Evolutionary conservation across 2,113 vertebrate species (phyloP), one percentile per base, ranked within the genome.

Genomic region (Dicaeum eximium): DNA sequence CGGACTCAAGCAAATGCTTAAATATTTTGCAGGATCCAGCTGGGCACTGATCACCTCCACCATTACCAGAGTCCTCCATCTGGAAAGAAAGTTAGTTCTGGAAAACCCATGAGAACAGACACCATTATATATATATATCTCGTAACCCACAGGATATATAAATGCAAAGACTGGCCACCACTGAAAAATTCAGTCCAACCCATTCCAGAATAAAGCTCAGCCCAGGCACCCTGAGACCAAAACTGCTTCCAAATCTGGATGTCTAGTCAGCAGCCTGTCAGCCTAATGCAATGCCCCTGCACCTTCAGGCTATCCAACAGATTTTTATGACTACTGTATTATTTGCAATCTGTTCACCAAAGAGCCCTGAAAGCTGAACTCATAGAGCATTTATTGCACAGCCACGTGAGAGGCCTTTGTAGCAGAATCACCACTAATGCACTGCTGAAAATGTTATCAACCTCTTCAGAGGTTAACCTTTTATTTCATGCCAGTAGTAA

Each of bases 11-110:
- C n/a, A 88, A 85, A 91, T 47, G 54, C 88, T 88, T 93, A 92
- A 94, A 80, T 54, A 66, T 80, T 95, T 91, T 89, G 65, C 72
- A 90, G 90, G 54, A 84, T 75, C 74, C 89, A 86, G 44, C 33
- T 48, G 78, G 62, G 47, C 1, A 2, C 48, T 53, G 38, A 84
- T 60, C 71, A 96, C 77, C 90, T 84, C 91, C 65, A 95, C 95
- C 96, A 93, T 53, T 86, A 93, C 56, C 69, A 91, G 57, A 85
- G 31, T 92, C 33, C 73, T 96, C 67, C 38, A 88, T 81, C 91
- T 96, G 95, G 33, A 94, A 89, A 89, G 92, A 75, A 91, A 94
- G 93, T 92, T 88, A 95, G 83, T 82, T 90, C 80, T 1, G 0
- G 57, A 90, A 95, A 79, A 61, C 93, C 90, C 91, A 73, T 0